Conservation (phyloP, 1,140 invertebrate species). For the Penaeus chinensis region DNA sequence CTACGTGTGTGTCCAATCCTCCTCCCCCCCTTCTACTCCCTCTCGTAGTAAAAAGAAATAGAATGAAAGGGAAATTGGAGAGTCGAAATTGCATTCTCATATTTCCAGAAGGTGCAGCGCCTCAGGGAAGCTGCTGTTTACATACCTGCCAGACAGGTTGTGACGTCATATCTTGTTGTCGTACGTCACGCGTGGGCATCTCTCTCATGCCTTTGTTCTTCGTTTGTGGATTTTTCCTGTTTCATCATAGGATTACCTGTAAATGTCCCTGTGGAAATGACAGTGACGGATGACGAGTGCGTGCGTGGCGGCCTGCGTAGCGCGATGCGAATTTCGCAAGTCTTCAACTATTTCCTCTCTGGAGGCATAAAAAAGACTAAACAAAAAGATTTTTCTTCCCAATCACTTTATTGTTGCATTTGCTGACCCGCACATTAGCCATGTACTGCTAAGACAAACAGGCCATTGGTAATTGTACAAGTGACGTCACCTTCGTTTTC, state of each 20-base stretch:
- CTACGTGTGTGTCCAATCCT: constrained; percentile 10
- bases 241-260: background rate
- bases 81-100: background rate
- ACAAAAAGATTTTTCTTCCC: background rate
- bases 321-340: too few species aligned
- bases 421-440: background rate
- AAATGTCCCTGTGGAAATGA: background rate
- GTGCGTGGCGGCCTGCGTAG: too few species aligned
- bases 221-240: background rate
- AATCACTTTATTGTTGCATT: background rate
- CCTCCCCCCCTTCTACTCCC: constrained; percentile 9
- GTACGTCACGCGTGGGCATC: constrained; percentile 1
- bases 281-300: too few species aligned
- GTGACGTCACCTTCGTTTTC: too few species aligned
- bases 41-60: background rate
- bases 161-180: constrained; percentile 4
- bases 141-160: background rate
- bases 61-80: background rate
- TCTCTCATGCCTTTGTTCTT: background rate
- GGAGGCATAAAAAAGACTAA: background rate
- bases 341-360: background rate
- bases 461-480: too few species aligned
- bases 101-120: background rate
- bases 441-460: too few species aligned
- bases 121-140: background rate